A percentile compares a stretch with the other conserved stretches of the same genome.
phyloP scores from a whole-genome alignment of 2,113 vertebrate genomes.

The western clawed frog (Xenopus tropicalis) region DNA sequence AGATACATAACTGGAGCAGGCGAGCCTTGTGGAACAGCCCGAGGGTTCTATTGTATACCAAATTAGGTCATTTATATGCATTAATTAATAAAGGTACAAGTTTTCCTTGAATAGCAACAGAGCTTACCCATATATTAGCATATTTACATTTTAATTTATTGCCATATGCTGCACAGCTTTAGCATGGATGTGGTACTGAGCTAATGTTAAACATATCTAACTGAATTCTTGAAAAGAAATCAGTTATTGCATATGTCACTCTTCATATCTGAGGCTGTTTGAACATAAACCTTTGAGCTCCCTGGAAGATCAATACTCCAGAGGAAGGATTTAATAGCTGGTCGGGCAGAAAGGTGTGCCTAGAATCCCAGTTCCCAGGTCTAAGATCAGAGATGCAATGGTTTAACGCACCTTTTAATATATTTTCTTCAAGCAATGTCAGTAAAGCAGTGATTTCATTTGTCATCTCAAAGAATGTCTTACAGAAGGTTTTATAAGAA shows the following conservation, averaged over 20 bases:
- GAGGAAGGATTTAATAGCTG: not conserved
- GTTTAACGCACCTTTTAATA: no score
- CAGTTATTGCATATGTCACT: not conserved
- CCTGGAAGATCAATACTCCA: not conserved
- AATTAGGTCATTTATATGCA: slow-evolving; percentile 10
- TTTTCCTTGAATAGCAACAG: slow-evolving; percentile 22
- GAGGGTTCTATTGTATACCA: slow-evolving; percentile 7
- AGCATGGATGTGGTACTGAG: not conserved
- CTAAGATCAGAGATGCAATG: not conserved
- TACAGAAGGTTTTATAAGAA: no score
- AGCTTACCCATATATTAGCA: slow-evolving; percentile 28
- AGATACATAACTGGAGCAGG: slow-evolving; percentile 1
- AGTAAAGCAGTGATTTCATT: no score
- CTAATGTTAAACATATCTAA: not conserved
- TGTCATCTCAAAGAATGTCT: no score
- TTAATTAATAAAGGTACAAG: slow-evolving; percentile 7
- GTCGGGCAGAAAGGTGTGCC: not conserved
- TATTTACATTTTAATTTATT: slow-evolving; percentile 12
- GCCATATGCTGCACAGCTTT: not conserved
- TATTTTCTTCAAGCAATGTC: no score
- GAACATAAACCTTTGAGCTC: not conserved
- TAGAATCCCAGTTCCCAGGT: not conserved
- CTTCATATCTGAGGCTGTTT: not conserved
- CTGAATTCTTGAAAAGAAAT: not conserved
- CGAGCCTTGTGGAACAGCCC: not conserved